Conservation (phyloP, 2,888 invertebrate genomes). For the Erebia ligea region DNA sequence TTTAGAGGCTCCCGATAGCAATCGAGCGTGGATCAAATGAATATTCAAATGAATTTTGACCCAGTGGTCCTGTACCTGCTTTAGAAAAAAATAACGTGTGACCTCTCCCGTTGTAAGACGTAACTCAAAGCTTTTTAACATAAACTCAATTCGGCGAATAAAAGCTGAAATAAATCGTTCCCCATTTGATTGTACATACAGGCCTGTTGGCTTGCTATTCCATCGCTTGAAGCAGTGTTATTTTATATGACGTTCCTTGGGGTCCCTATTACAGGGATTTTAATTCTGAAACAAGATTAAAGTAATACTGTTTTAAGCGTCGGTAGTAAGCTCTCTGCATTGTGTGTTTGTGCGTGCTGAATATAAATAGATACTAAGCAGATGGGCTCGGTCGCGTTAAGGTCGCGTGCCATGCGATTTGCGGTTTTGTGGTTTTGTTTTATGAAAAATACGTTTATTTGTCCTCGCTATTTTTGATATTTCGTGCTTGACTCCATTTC, state of each 20-base stretch:
- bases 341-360: slow-evolving; percentile 27
- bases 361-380: slow-evolving; percentile 21
- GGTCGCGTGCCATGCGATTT: slow-evolving; percentile 1
- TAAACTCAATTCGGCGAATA: slow-evolving; percentile 43
- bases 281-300: too few relatives aligned
- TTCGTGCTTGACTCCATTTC: too few relatives aligned
- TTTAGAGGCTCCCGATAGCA: too few relatives aligned
- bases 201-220: not conserved
- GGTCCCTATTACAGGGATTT: too few relatives aligned
- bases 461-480: too few relatives aligned
- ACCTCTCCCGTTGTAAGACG: not conserved
- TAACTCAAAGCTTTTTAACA: not conserved
- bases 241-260: too few relatives aligned
- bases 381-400: not conserved
- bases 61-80: not conserved
- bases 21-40: too few relatives aligned
- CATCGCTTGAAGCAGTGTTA: too few relatives aligned
- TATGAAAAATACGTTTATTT: not conserved
- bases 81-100: too few relatives aligned
- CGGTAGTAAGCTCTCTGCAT: not conserved
- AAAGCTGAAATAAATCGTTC: slow-evolving; percentile 43
- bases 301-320: too few relatives aligned
- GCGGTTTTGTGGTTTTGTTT: not conserved
- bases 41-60: too few relatives aligned
- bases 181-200: slow-evolving; percentile 32